Evolutionary conservation across 2,888 invertebrate species (phyloP).

Genomic region (Mylabris sibirica): DNA sequence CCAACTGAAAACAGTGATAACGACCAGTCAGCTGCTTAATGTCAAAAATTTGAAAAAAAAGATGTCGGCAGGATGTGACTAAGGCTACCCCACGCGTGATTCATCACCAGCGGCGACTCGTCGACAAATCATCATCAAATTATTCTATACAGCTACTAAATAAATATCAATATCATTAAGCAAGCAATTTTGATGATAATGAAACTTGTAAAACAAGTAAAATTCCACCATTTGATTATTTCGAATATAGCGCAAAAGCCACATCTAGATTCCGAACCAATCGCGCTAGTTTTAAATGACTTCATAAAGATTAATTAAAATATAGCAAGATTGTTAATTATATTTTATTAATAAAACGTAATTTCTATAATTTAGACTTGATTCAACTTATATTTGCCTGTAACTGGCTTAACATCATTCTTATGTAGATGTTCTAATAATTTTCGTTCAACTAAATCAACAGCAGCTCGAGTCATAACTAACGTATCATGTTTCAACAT

Average conservation of each 20-base stretch:
- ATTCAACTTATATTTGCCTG: constrained; percentile 67
- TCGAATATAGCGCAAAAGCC: not conserved
- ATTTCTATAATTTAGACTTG: constrained; percentile 60
- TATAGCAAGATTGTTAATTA: not conserved
- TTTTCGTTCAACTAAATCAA: constrained; percentile 83
- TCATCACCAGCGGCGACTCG: not conserved
- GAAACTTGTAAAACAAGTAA: too few relatives aligned
- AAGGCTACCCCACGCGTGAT: not conserved
- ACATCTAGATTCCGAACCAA: not conserved
- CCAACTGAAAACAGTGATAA: constrained; percentile 1
- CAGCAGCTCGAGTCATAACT: constrained; percentile 84
- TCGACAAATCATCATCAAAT: not conserved
- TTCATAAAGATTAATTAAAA: too few relatives aligned
- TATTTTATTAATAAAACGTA: constrained; percentile 5
- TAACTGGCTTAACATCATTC: constrained; percentile 61
- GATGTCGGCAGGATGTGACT: not conserved
- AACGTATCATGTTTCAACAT: constrained; percentile 97
- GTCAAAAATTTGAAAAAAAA: constrained; percentile 18
- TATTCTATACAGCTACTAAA: not conserved
- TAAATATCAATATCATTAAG: too few relatives aligned
- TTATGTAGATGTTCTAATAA: constrained; percentile 75
- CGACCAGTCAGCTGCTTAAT: constrained; percentile 21
- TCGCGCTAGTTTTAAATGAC: not conserved
- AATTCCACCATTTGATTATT: too few relatives aligned
- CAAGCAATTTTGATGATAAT: too few relatives aligned